These are phyloP conservation scores for Drosophila funebris DNA, from an alignment of 1,140 invertebrate species.

Conservation along the genomic window DNA sequence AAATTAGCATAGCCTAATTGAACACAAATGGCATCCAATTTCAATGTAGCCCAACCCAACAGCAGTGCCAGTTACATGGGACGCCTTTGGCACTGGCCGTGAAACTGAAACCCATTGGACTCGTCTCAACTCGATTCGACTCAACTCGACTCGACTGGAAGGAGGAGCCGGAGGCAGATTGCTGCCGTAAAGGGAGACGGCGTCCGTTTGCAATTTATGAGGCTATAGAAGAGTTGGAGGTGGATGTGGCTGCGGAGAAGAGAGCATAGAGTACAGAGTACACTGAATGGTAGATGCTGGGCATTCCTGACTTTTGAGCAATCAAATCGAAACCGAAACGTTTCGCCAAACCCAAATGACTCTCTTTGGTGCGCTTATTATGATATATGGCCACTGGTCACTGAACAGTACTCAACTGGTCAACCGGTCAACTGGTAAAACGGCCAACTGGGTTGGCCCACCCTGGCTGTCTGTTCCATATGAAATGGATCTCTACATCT, in stretches of 20 bases:
- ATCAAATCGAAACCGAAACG: slow-evolving; percentile 60
- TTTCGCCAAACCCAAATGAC: slow-evolving; percentile 64
- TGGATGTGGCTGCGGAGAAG: background rate
- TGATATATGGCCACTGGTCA: slow-evolving; percentile 61
- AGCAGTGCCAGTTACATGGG: slow-evolving; percentile 8
- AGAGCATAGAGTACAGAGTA: background rate
- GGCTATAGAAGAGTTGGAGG: slow-evolving; percentile 36
- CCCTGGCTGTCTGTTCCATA: slow-evolving; percentile 12
- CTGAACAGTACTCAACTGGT: slow-evolving; percentile 17
- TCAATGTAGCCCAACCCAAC: slow-evolving; percentile 55
- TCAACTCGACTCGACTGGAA: background rate
- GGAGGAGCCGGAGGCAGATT: slow-evolving; percentile 10
- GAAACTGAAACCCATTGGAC: slow-evolving; percentile 55
- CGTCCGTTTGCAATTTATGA: slow-evolving; percentile 75
- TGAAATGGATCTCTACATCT: slow-evolving; percentile 15
- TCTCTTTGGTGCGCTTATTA: slow-evolving; percentile 76
- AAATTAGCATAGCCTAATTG: slow-evolving; percentile 81
- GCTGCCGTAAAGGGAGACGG: slow-evolving; percentile 23
- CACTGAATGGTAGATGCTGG: background rate
- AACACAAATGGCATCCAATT: slow-evolving; percentile 79
- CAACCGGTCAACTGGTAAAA: background rate
- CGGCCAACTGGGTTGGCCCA: slow-evolving; percentile 29
- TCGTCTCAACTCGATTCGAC: slow-evolving; percentile 19
- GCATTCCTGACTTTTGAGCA: slow-evolving; percentile 46
- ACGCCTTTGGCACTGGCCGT: slow-evolving; percentile 46